Evolutionary conservation across 2,113 vertebrate genomes (phyloP).

Genomic region (Ammodramus savannarum): DNA sequence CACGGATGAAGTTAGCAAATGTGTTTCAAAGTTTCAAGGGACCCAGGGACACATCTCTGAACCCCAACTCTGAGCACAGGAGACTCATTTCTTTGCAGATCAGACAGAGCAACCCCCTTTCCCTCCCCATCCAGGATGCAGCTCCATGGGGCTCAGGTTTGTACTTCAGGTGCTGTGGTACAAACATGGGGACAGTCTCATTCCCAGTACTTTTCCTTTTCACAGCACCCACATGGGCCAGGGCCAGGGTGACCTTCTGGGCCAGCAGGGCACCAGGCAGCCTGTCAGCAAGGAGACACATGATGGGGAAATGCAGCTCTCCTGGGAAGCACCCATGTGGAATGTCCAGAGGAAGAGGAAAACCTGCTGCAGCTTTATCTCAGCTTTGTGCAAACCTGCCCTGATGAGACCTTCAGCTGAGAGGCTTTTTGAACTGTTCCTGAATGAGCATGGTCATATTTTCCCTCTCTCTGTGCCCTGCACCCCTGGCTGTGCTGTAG

Average conservation of each 20-base stretch:
- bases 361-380: not conserved
- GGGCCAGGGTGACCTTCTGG: constrained; percentile 3
- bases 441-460: not conserved
- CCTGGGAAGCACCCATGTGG: not conserved
- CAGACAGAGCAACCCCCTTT: not conserved
- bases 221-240: not conserved
- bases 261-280: not conserved
- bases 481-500: not conserved
- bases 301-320: constrained; percentile 3
- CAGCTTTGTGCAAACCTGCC: not conserved
- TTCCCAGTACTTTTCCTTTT: constrained; percentile 50
- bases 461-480: not conserved
- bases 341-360: not conserved
- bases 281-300: not conserved
- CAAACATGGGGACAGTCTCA: not conserved
- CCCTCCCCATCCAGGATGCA: not conserved
- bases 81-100: not conserved
- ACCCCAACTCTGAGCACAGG: not conserved
- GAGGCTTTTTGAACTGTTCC: not conserved
- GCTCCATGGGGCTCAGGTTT: not conserved
- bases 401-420: not conserved
- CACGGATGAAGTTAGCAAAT: rapidly evolving
- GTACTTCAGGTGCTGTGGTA: not conserved
- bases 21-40: not conserved
- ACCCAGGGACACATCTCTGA: not conserved